Evolutionary conservation across 2,888 invertebrate genomes (phyloP), one percentile per base, ranked within the genome.

Genomic region (Xylophagus ater): DNA sequence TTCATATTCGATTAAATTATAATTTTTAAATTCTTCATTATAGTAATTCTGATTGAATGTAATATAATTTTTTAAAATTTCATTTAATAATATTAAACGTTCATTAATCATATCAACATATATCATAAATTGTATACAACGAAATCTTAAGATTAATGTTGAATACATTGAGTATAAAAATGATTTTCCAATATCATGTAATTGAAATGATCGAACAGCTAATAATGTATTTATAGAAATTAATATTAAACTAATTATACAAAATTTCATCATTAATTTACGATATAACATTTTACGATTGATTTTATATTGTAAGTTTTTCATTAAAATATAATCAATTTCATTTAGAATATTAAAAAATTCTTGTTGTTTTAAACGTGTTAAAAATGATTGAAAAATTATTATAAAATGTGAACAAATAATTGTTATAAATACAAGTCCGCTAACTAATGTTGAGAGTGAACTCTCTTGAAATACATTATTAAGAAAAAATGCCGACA

Each of bases 101-200:
- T 46, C 46, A 23, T 37, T 40, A 5, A 45, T 29, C 18, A 49
- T 34, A 30, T 40, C 43, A 7, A 47, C 43, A 25, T 46, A 49
- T n/a, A 43, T 37, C 23, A 46, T 45, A 29, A 42, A 39, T 38
- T 62, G 61, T 0, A 55, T 37, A 23, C 53, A 54, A 2, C 58
- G 57, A 12, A 57, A 48, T 24, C 34, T 12, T 5, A 40, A 10
- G 3, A 40, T 20, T 34, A 29, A 21, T 9, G 14, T 26, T 4
- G 40, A 40, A 13, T 21, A 40, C 8, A 29, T 20, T 4, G 34
- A 18, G 21, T 34, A 28, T 21, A 13, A 26, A 15, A 28, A 40
- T 40, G 40, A 12, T 40, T 14, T 3, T 37, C 23, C 12, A 34
- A 15, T 3, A 29, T 26, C 1, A 40, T 31, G n/a, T 32, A 8